Evolutionary conservation across 2,888 invertebrate species (phyloP), one percentile per base, ranked within the genome.

Genomic region (Cheilosia vulpina): DNA sequence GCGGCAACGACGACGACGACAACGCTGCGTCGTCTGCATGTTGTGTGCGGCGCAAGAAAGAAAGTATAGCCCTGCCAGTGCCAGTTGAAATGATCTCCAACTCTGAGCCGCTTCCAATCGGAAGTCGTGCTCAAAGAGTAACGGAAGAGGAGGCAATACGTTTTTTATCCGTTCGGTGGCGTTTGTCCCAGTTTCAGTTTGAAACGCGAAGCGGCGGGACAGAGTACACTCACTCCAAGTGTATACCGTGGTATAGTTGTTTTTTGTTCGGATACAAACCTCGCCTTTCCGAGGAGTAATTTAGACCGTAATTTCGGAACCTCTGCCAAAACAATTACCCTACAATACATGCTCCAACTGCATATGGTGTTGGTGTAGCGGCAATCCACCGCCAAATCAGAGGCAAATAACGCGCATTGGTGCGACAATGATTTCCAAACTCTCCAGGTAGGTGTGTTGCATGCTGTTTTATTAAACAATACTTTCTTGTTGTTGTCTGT

Each of bases 391-490:
- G 66, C 80, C 84, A 84, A 84, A 84, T 84, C 80, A 60, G 63
- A 66, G 11, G 58, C 75, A 75, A 75, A 69, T 80, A 84, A 73
- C 75, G 24, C 65, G 58, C 84, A 71, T 84, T 69, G 65, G 69
- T 31, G 52, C 34, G 71, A 47, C 72, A 45, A 81, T 85, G 85
- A 76, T 85, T 72, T 85, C 71, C 55, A 85, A 85, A 68, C 57
- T 85, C 34, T 72, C 60, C 41, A 85, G 81, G 85, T 85, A 80
- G 80, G 85, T 85, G 85, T 85, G 72, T 47, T 80, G 72, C 79
- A 43, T 84, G 60, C 4, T 34, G 11, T 45, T 41, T 47, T 38
- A 50, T 47, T 21, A 58, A 79, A 24, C 24, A 57, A 57, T 50
- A 58, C 21, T 72, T 43, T 57, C 21, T 52, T 31, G 24, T 45